These are phyloP conservation scores for Sphaerodactylus townsendi DNA, from an alignment of 2,113 vertebrate genomes.

Conservation along the genomic window DNA sequence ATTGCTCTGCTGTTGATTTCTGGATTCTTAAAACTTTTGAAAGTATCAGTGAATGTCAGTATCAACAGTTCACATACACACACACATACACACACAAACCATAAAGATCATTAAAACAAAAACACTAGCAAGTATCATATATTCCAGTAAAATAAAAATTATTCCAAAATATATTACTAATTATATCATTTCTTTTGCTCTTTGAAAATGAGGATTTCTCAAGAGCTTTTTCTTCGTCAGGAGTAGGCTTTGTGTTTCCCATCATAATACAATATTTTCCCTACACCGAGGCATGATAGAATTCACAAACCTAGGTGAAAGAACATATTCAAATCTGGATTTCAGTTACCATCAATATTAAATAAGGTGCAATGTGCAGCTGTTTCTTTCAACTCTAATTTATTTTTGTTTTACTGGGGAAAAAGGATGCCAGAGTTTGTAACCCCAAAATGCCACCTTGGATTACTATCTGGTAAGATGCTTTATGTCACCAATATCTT, in stretches of 20 bases:
- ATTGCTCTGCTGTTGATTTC: too few relatives aligned
- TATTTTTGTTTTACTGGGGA: constrained; percentile 55
- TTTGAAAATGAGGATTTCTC: background rate
- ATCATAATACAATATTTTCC: constrained; percentile 35
- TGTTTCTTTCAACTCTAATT: constrained; percentile 71
- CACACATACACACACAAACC: too few relatives aligned
- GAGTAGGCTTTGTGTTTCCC: background rate
- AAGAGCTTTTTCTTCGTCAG: background rate
- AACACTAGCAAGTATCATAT: too few relatives aligned
- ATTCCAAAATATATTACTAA: background rate
- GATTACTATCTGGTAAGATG: constrained; percentile 56
- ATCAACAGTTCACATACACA: too few relatives aligned
- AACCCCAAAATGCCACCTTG: constrained; percentile 71
- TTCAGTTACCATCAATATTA: constrained; percentile 63
- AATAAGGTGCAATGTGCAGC: constrained; percentile 62
- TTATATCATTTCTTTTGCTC: background rate
- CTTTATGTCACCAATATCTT: constrained; percentile 35
- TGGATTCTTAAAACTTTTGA: too few relatives aligned
- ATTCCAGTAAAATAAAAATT: too few relatives aligned
- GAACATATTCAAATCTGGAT: constrained; percentile 50
- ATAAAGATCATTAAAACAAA: too few relatives aligned
- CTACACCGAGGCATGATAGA: constrained; percentile 26
- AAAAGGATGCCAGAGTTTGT: constrained; percentile 49
- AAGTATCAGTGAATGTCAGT: too few relatives aligned
- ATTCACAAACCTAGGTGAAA: constrained; percentile 50